Evolutionary conservation across 2,797 vertebrate species (phyloP).

Genomic region (Podarcis siculus): DNA sequence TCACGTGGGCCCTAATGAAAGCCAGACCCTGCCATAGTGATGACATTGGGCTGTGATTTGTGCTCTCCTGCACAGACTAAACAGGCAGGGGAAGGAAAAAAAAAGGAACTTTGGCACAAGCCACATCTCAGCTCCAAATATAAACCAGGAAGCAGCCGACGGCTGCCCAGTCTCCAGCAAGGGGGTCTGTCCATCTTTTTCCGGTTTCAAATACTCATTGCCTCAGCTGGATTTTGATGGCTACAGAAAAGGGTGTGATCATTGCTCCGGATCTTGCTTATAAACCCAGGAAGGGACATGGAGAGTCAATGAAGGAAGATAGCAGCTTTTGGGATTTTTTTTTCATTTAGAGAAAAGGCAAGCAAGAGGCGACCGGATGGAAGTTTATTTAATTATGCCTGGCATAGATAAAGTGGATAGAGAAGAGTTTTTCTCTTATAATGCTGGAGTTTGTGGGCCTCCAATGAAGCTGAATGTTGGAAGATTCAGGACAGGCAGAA

Average conservation of each 20-base stretch:
- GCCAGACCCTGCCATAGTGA: slow-evolving; percentile 46
- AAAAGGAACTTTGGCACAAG: not conserved
- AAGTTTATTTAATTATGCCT: too few species aligned
- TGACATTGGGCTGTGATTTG: slow-evolving; percentile 49
- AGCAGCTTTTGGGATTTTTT: too few species aligned
- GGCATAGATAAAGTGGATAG: too few species aligned
- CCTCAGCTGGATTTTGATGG: not conserved
- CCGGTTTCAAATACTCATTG: not conserved
- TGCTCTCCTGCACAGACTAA: slow-evolving; percentile 58
- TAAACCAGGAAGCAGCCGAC: accelerated
- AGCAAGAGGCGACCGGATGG: too few species aligned
- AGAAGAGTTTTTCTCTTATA: too few species aligned
- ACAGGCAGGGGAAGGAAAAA: slow-evolving; percentile 1
- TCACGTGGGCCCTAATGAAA: slow-evolving; percentile 53
- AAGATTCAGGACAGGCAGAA: too few species aligned
- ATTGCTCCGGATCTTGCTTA: too few species aligned
- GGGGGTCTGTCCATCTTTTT: not conserved
- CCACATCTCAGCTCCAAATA: accelerated
- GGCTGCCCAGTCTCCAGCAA: not conserved
- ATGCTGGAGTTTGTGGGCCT: too few species aligned
- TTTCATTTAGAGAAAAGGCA: too few species aligned
- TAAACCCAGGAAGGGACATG: too few species aligned
- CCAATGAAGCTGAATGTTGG: too few species aligned
- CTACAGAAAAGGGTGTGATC: not conserved
- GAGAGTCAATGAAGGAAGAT: too few species aligned